Evolutionary conservation across 2,797 vertebrate genomes (phyloP).

Genomic region (Rhinoraja longicauda): DNA sequence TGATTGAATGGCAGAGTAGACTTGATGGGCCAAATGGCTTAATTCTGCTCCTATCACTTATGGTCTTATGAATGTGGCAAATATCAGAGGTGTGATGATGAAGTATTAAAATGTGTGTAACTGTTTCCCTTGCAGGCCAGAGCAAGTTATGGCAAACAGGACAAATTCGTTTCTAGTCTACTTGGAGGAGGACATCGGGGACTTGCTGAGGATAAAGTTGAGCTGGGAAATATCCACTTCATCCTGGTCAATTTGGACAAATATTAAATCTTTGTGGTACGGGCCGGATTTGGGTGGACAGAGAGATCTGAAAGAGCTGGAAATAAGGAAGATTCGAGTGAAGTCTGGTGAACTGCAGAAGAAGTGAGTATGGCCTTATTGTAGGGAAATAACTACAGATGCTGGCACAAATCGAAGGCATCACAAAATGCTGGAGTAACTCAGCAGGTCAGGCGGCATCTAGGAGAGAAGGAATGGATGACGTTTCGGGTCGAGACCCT

Average conservation of each 20-base stretch:
- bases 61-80: not conserved
- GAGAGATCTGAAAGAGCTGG: slow-evolving; percentile 56
- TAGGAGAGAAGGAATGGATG: too few species aligned
- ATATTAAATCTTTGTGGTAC: slow-evolving; percentile 58
- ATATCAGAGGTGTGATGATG: not conserved
- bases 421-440: too few species aligned
- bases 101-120: not conserved
- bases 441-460: too few species aligned
- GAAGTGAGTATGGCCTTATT: slow-evolving; percentile 65
- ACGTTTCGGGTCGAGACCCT: too few species aligned
- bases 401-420: too few species aligned
- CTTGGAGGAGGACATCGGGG: slow-evolving; percentile 81
- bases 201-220: slow-evolving; percentile 78
- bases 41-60: too few species aligned
- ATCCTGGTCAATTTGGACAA: slow-evolving; percentile 72
- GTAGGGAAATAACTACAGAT: too few species aligned
- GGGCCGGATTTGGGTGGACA: slow-evolving; percentile 48
- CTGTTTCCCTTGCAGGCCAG: slow-evolving; percentile 54
- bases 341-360: slow-evolving; percentile 87
- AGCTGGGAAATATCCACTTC: slow-evolving; percentile 71
- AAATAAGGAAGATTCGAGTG: slow-evolving; percentile 77
- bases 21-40: too few species aligned
- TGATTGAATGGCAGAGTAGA: too few species aligned
- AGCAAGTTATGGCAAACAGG: slow-evolving; percentile 67
- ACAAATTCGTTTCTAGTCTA: slow-evolving; percentile 93